Evolutionary conservation across 2,888 invertebrate genomes (phyloP).

Genomic region (Helicoverpa assulta): DNA sequence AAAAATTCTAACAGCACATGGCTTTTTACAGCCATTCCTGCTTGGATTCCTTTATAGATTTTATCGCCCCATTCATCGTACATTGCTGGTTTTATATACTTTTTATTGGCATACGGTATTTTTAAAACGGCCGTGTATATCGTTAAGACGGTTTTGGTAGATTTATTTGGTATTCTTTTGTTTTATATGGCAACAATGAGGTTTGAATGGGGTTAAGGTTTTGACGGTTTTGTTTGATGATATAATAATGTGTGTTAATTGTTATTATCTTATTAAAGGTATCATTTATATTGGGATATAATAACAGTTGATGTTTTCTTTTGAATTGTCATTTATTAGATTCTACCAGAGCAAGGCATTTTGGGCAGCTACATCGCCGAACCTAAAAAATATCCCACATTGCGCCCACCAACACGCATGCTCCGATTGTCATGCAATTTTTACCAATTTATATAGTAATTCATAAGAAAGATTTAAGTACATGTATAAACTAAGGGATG

Average conservation of each 20-base stretch:
- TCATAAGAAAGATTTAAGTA: no score
- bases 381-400: no score
- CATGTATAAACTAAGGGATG: not conserved
- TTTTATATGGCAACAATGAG: conserved; percentile 29
- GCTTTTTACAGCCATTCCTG: conserved; percentile 56
- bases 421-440: no score
- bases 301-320: not conserved
- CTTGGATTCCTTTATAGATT: conserved; percentile 68
- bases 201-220: conserved; percentile 39
- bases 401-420: no score
- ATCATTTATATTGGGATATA: not conserved
- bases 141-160: conserved; percentile 35
- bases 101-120: conserved; percentile 61
- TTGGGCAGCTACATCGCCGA: no score
- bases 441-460: no score
- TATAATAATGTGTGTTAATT: not conserved
- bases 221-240: conserved; percentile 11
- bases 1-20: conserved; percentile 60
- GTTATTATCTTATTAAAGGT: not conserved
- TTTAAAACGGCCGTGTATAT: conserved; percentile 23
- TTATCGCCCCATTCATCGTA: conserved; percentile 62
- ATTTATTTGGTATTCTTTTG: conserved; percentile 40
- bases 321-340: no score
- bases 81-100: conserved; percentile 56
- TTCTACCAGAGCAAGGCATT: no score